These are phyloP conservation scores for Acipenser transmontanus DNA, from an alignment of 2,797 vertebrate species.

Conservation along the genomic window DNA sequence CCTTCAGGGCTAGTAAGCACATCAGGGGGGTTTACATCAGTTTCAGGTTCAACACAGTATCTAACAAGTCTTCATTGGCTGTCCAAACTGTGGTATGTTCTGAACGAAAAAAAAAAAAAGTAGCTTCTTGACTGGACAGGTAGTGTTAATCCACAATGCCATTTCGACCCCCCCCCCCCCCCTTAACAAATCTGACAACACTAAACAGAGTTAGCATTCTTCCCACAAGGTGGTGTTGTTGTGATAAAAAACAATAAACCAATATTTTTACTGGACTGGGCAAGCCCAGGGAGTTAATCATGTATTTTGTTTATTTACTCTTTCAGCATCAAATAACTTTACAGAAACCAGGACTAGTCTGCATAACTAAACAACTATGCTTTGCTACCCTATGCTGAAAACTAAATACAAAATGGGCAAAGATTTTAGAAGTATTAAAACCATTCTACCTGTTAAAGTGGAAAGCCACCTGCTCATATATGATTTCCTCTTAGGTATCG, in stretches of 20 bases:
- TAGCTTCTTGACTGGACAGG: background rate
- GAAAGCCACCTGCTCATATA: constrained; percentile 30
- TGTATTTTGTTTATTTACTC: too few species aligned
- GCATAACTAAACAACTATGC: too few species aligned
- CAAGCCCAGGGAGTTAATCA: too few species aligned
- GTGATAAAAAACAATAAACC: too few species aligned
- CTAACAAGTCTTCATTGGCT: constrained; percentile 21
- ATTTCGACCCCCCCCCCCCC: constrained; percentile 4
- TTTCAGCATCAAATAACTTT: too few species aligned
- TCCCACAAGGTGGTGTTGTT: too few species aligned
- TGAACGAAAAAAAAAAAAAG: constrained; percentile 13
- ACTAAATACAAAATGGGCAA: too few species aligned
- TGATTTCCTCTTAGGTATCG: constrained; percentile 33
- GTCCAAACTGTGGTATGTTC: constrained; percentile 54
- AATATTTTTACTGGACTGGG: too few species aligned
- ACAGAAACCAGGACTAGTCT: too few species aligned
- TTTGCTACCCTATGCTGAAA: too few species aligned
- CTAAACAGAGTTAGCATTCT: too few species aligned
- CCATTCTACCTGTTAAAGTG: constrained; percentile 26
- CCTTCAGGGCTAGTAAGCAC: constrained; percentile 20
- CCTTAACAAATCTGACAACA: background rate
- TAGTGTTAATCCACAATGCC: background rate
- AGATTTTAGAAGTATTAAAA: background rate
- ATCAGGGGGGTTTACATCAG: constrained; percentile 7
- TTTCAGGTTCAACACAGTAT: constrained; percentile 23